A percentile compares a stretch with the other conserved stretches of the same genome.
phyloP scores from a whole-genome alignment of 2,888 invertebrate genomes.

The Ormyrus pomaceus region DNA sequence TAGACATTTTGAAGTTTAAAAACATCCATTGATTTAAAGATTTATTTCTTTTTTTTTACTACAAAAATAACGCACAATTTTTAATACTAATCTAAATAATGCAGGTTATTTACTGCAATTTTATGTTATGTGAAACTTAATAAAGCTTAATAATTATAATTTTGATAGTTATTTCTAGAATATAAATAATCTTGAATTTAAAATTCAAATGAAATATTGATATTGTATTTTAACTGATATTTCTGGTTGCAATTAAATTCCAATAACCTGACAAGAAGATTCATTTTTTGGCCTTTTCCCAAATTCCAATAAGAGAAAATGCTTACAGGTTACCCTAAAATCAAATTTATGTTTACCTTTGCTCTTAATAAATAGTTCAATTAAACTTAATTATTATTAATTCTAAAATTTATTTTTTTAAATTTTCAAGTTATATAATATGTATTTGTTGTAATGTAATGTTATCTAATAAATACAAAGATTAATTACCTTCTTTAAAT shows the following conservation, averaged over 20 bases:
- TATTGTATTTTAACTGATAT: conserved; percentile 34
- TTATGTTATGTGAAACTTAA: background rate
- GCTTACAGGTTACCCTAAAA: conserved; percentile 19
- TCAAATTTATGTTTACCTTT: conserved; percentile 6
- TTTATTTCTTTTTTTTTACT: background rate
- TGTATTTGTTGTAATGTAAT: too few species aligned
- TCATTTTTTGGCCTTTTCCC: conserved; percentile 42
- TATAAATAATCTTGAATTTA: background rate
- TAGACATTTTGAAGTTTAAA: too few species aligned
- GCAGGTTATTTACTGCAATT: background rate
- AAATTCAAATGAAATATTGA: conserved; percentile 26
- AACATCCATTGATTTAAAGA: too few species aligned
- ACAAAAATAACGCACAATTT: background rate
- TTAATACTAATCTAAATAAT: background rate
- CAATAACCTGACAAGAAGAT: conserved; percentile 44
- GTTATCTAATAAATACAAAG: too few species aligned
- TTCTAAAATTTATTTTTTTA: background rate
- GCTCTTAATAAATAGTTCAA: background rate
- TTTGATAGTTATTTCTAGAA: background rate
- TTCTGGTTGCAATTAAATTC: conserved; percentile 44
- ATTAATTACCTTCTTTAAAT: too few species aligned
- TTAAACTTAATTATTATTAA: conserved; percentile 1
- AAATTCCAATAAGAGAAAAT: conserved; percentile 18
- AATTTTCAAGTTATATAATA: too few species aligned
- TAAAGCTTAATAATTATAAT: conserved; percentile 11